Base-by-base conservation (phyloP, 2,797 vertebrate species). In the Geotria australis region DNA sequence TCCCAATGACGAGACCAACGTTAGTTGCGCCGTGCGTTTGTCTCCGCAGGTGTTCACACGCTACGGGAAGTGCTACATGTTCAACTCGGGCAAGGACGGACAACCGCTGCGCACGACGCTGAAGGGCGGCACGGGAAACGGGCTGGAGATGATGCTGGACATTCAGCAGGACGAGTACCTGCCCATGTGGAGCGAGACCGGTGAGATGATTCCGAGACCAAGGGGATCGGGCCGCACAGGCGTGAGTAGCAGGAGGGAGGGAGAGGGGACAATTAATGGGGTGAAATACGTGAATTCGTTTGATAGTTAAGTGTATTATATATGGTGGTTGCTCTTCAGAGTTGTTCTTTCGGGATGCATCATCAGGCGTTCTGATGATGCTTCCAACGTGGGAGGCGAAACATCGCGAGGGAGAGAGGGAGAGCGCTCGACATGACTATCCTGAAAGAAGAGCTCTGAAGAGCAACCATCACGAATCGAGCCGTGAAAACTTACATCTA, bases 21-120 rank as follows among this genome's bases (percentile, higher is more conserved):
- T 38, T 6, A 38, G 3, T 38, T 24, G 24, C 4, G 2, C 24
- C 3, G 38, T 9, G 15, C 3, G 51, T 55, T 12, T 8, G 8
- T 10, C 12, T 7, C 9, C 8, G 63, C 66, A 89, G 84, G 84
- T 89, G 66, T 89, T 85, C 69, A 98, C 91, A 0, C 76, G 91
- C 61, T 98, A 96, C 0, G 89, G 89, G 58, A 96, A 98, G 65
- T 98, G 91, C 70, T 98, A 98, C 74, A 98, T 86, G 1, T 98
- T 98, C 67, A 98, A 98, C 47, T 82, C 88, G 0, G 91, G 86
- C 49, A 75, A 79, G 65, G 85, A 93, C 8, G 84, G 80, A 60
- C 76, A 77, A 61, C 76, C 82, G 0, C 72, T 81, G 53, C 68
- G 80, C 63, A 73, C 85, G 66, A 95, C 85, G 57, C 80, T 81